Percentiles rank a stretch among this genome's conserved stretches.
phyloP scores from a whole-genome alignment of 2,888 invertebrate species.

The Drosophila paranaensis region DNA sequence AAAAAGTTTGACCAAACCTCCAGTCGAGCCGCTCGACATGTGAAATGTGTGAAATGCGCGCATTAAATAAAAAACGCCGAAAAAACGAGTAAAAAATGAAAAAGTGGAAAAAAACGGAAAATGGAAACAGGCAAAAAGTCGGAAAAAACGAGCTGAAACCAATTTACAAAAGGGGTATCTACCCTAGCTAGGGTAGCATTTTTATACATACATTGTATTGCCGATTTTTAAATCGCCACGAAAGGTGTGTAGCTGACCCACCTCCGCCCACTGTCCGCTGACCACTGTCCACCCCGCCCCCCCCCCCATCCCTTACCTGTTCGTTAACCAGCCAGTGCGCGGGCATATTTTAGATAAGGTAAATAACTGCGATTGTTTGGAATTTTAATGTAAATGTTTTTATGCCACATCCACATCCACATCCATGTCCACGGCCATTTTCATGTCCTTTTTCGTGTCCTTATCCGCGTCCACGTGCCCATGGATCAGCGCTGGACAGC shows the following conservation, averaged over 20 bases:
- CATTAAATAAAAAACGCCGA: constrained; percentile 75
- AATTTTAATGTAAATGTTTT: constrained; percentile 74
- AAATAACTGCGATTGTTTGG: constrained; percentile 75
- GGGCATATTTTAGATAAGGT: constrained; percentile 77
- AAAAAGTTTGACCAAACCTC: constrained; percentile 69
- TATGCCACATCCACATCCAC: constrained; percentile 36
- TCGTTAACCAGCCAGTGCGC: constrained; percentile 12
- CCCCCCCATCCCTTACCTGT: neutral
- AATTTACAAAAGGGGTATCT: constrained; percentile 30
- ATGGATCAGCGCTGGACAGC: constrained; percentile 23
- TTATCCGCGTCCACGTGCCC: constrained; percentile 6
- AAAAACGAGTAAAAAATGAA: constrained; percentile 29
- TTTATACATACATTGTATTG: constrained; percentile 40
- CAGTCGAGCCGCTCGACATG: constrained; percentile 66
- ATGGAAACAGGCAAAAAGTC: constrained; percentile 5
- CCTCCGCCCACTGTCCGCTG: neutral
- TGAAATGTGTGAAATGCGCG: constrained; percentile 81
- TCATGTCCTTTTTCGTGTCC: neutral
- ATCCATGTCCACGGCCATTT: neutral
- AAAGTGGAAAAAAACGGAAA: constrained; percentile 4
- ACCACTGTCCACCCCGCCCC: neutral
- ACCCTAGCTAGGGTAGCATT: constrained; percentile 23
- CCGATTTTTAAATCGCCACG: constrained; percentile 32
- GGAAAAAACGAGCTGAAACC: constrained; percentile 12
- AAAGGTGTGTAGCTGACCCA: constrained; percentile 17